These are phyloP conservation scores for Ladona fulva DNA, from an alignment of 1,140 invertebrate species.

Conservation along the genomic window DNA sequence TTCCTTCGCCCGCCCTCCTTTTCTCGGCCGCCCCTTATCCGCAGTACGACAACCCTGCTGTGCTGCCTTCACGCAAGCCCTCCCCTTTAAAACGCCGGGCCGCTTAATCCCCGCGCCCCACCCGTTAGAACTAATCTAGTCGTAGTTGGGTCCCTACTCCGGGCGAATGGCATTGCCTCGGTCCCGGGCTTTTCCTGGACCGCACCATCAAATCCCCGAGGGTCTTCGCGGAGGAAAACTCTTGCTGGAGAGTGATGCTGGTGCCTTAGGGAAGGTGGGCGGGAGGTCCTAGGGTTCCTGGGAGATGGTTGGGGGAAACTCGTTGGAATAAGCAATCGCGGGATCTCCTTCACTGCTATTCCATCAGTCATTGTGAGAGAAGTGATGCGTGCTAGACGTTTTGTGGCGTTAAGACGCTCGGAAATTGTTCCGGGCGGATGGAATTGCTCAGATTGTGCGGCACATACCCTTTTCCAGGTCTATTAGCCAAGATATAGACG, in stretches of 20 bases:
- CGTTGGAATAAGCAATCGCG: not conserved
- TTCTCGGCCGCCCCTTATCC: not conserved
- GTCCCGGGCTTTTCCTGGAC: not conserved
- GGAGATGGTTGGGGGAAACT: not conserved
- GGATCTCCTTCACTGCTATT: not conserved
- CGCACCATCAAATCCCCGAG: not conserved
- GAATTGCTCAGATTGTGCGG: too few relatives aligned
- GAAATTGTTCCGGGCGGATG: too few relatives aligned
- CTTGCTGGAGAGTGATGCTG: not conserved
- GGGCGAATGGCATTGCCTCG: not conserved
- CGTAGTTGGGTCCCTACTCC: not conserved
- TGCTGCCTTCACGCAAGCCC: not conserved
- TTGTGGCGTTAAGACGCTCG: too few relatives aligned
- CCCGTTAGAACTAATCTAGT: not conserved
- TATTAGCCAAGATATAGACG: too few relatives aligned
- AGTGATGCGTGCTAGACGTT: too few relatives aligned
- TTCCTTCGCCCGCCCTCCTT: not conserved
- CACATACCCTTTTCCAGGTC: too few relatives aligned
- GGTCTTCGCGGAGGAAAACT: not conserved
- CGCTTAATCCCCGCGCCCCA: not conserved
- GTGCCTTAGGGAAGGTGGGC: too few relatives aligned
- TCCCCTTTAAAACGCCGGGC: not conserved
- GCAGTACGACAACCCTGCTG: too few relatives aligned
- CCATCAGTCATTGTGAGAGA: not conserved
- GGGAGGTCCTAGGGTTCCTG: not conserved